Evolutionary conservation across 2,797 vertebrate species (phyloP), one percentile per base, ranked within the genome.

Genomic region (Characodon lateralis): DNA sequence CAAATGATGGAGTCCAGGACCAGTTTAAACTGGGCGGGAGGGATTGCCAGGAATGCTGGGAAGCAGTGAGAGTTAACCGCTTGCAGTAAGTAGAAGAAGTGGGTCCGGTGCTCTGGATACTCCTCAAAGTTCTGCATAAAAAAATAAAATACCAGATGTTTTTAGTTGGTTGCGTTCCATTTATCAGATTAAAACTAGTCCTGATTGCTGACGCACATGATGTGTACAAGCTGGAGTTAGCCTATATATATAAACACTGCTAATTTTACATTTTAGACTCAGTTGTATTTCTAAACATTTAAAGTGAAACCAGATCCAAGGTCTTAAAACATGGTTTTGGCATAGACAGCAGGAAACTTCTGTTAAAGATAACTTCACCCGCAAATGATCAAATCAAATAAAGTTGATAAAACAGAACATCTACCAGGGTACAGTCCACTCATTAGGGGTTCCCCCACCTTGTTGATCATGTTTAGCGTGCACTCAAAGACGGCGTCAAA

Each of bases 1-100:
- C 98, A 99, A 95, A 99, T 99, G 93, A 99, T 99, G 85, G 98
- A 99, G 95, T 99, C 98, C 94, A 99, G 94, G 89, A 99, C 98
- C 85, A 99, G 96, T 84, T 99, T 99, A 91, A 99, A 99, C 92
- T 99, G 98, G 84, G 97, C 97, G 0, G 98, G 98, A 56, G 98
- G 97, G 94, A 99, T 99, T 89, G 97, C 96, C 85, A 99, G 95
- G 95, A 99, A 99, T 12, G 98, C 98, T 68, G 98, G 97, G 93
- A 99, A 99, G 92, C 98, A 99, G 84, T 99, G 97, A 46, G 98
- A 99, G 96, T 99, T 99, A 82, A 98, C 98, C 70, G 98, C 98
- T 92, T 99, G 98, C 63, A 99, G 96, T 51, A 99, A 93, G 93
- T 99, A 97, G 95, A 99, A 99, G 93, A 99, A 99, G 91, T 99